A percentile compares a stretch with the other conserved stretches of the same genome.
Conservation (phyloP, 2,113 vertebrate genomes). For the Phalacrocorax carbo region DNA sequence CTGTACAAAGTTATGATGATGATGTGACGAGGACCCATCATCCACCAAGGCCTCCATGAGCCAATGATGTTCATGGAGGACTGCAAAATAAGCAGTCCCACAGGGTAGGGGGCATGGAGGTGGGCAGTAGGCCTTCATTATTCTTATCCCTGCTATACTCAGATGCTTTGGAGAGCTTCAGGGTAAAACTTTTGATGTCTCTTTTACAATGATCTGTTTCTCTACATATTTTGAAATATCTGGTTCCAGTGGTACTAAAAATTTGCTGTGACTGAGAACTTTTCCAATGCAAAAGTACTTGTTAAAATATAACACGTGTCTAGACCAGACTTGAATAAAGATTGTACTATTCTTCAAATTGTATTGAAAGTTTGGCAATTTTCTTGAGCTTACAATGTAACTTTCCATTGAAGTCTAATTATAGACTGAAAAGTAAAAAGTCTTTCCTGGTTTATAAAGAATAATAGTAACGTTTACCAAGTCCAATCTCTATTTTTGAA, state of each 20-base stretch:
- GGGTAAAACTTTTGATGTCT: slow-evolving; percentile 51
- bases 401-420: slow-evolving; percentile 61
- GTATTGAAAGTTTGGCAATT: slow-evolving; percentile 45
- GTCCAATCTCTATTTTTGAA: slow-evolving; percentile 1
- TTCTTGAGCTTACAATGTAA: slow-evolving; percentile 36
- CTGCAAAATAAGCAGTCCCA: neutral
- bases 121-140: neutral
- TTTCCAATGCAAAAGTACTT: slow-evolving; percentile 62
- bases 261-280: slow-evolving; percentile 39
- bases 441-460: slow-evolving; percentile 9
- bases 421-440: slow-evolving; percentile 49
- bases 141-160: neutral
- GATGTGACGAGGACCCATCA: neutral
- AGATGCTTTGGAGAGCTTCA: neutral
- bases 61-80: neutral
- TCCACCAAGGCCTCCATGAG: neutral
- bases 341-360: slow-evolving; percentile 35
- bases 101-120: neutral
- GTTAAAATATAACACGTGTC: slow-evolving; percentile 55
- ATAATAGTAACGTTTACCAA: slow-evolving; percentile 34
- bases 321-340: slow-evolving; percentile 41
- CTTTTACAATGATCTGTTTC: slow-evolving; percentile 56
- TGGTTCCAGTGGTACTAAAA: slow-evolving; percentile 65
- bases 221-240: slow-evolving; percentile 43
- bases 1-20: neutral